Evolutionary conservation across 1,140 invertebrate species (phyloP).

Genomic region (Chironomus striatipennis): DNA sequence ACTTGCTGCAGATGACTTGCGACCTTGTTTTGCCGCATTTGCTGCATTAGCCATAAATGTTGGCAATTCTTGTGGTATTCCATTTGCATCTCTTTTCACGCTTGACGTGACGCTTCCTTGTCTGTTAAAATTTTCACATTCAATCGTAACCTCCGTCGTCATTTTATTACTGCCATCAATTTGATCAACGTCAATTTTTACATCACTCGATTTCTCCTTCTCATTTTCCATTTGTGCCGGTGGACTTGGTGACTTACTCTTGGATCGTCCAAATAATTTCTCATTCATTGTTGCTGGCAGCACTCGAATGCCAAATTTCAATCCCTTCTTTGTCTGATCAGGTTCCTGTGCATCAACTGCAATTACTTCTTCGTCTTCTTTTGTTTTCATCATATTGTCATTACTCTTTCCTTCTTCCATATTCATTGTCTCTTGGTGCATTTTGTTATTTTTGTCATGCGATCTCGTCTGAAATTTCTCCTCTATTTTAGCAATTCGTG

Average conservation of each 20-base stretch:
- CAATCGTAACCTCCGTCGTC: constrained; percentile 3
- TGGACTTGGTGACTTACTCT: constrained; percentile 36
- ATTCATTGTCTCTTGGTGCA: neutral
- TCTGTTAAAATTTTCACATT: constrained; percentile 25
- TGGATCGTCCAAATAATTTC: constrained; percentile 41
- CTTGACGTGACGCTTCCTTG: constrained; percentile 40
- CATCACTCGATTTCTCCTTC: constrained; percentile 33
- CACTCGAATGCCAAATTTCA: constrained; percentile 63
- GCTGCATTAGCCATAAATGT: constrained; percentile 62
- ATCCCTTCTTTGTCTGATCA: constrained; percentile 43
- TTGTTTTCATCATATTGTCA: constrained; percentile 28
- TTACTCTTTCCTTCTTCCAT: neutral
- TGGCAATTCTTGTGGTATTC: constrained; percentile 52
- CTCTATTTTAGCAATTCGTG: neutral
- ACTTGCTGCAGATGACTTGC: constrained; percentile 41
- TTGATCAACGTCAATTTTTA: constrained; percentile 39
- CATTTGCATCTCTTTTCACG: constrained; percentile 48
- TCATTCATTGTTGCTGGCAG: constrained; percentile 46
- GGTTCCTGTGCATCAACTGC: constrained; percentile 39
- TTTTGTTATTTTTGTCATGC: neutral
- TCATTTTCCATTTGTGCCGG: constrained; percentile 35
- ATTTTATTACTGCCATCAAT: constrained; percentile 33
- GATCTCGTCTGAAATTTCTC: constrained; percentile 24
- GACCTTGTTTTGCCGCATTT: constrained; percentile 54
- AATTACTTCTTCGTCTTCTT: constrained; percentile 41